Evolutionary conservation across 2,888 invertebrate genomes (phyloP).

Genomic region (Nomada hirtipes): DNA sequence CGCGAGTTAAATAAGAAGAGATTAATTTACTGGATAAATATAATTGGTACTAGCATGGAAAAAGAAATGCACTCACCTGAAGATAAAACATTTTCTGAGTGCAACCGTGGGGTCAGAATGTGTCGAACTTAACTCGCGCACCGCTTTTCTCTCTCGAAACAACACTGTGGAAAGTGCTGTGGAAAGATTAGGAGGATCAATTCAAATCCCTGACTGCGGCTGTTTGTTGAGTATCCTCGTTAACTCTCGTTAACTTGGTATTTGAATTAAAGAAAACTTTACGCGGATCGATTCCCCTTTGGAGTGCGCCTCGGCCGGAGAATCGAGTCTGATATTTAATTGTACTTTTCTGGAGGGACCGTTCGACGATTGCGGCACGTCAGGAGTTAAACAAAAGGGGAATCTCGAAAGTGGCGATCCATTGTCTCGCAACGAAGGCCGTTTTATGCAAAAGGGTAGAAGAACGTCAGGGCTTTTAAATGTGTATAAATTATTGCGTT

Average conservation of each 20-base stretch:
- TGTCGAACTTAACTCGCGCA: slow-evolving; percentile 50
- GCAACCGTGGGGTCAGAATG: slow-evolving; percentile 9
- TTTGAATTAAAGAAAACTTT: no score
- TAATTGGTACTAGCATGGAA: no score
- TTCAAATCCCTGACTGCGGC: background rate
- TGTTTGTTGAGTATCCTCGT: no score
- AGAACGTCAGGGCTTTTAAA: slow-evolving; percentile 12
- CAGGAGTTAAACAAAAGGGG: background rate
- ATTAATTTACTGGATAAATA: no score
- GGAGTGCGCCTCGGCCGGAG: no score
- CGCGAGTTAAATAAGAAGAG: background rate
- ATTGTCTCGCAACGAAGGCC: slow-evolving; percentile 11
- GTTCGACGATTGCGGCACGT: background rate
- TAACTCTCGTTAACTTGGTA: no score
- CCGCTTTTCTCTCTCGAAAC: slow-evolving; percentile 14
- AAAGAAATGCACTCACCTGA: slow-evolving; percentile 52
- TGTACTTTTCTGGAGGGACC: background rate
- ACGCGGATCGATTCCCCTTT: no score
- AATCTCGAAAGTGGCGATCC: slow-evolving; percentile 13
- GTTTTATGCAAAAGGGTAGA: slow-evolving; percentile 9
- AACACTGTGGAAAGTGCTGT: slow-evolving; percentile 47
- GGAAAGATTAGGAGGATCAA: slow-evolving; percentile 20
- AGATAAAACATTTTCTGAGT: slow-evolving; percentile 64
- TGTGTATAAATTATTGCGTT: slow-evolving; percentile 16
- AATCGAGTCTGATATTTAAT: background rate